Base-by-base conservation (phyloP, 2,113 vertebrate genomes). In the Phrynosoma platyrhinos region DNA sequence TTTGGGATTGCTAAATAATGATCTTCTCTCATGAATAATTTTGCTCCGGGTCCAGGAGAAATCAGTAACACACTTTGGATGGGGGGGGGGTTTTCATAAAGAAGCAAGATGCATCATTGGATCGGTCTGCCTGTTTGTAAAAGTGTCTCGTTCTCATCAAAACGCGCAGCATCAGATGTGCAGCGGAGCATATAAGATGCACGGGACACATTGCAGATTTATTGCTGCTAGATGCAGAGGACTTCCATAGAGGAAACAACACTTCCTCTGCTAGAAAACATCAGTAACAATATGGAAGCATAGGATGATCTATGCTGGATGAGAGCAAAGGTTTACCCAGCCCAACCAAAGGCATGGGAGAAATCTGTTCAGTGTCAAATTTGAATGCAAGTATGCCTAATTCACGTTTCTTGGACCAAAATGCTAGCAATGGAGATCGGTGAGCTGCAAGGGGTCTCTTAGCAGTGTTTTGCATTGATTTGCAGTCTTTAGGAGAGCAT, bases 1-100 rank as follows among this genome's bases (percentile, higher is more conserved):
- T 32, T 85, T 86, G 92, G 90, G 94, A 96, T 93, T 89, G 90
- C 92, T 92, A 91, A 96, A 95, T 95, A 94, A 96, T 94, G 95
- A 94, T 93, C 93, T 91, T 93, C 92, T 85, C 90, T 90, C 89
- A 79, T 76, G 91, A 89, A 95, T 95, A 94, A 94, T 94, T 95
- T 93, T 92, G 90, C 64, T 81, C 91, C 85, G 84, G 92, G 92
- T 92, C 89, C 94, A 93, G 92, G 93, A 82, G 72, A 93, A 94
- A 94, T 94, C 92, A 53, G 94, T 94, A 91, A 69, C 58, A 13
- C 88, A 83, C 91, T 91, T 91, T 47, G 79, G 55, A 27, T 0
- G 23, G 40, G 42, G 10, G 13, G 5, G 30, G 10, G 13, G 8
- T 66, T 66, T 66, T n/a, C n/a, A 5, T 66, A 40, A 40, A 9